phyloP scores from a whole-genome alignment of 2,797 vertebrate species.

The Oreochromis mossambicus region DNA sequence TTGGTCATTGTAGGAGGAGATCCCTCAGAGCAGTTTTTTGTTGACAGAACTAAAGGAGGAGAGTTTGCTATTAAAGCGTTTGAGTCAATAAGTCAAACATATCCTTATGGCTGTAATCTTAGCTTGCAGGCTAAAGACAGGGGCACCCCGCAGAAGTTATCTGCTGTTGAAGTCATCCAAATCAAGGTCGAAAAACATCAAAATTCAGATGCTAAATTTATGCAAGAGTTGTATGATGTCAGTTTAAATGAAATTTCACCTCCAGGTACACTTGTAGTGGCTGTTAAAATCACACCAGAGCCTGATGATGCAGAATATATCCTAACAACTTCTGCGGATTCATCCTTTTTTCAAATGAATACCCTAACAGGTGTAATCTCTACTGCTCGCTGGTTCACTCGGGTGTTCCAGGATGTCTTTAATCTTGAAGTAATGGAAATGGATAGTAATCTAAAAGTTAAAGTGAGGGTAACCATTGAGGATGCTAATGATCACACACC shows the following conservation, averaged over 20 bases:
- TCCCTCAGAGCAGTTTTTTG: constrained; percentile 80
- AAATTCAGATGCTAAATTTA: constrained; percentile 78
- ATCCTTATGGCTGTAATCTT: constrained; percentile 86
- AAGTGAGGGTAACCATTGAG: constrained; percentile 80
- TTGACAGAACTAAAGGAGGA: constrained; percentile 80
- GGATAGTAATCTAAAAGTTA: constrained; percentile 79
- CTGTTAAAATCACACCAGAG: constrained; percentile 84
- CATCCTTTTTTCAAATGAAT: constrained; percentile 86
- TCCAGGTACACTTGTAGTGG: constrained; percentile 83
- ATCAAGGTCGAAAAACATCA: constrained; percentile 76
- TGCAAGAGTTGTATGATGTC: constrained; percentile 83
- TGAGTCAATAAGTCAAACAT: constrained; percentile 80
- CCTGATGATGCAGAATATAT: constrained; percentile 85
- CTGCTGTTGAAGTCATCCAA: constrained; percentile 78
- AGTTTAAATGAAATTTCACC: constrained; percentile 91
- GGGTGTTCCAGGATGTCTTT: constrained; percentile 79
- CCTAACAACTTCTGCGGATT: constrained; percentile 80
- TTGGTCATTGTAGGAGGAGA: constrained; percentile 88
- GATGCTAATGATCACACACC: constrained; percentile 94
- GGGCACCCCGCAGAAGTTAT: constrained; percentile 88
- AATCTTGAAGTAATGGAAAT: constrained; percentile 82
- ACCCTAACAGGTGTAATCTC: constrained; percentile 87
- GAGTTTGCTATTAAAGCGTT: constrained; percentile 86
- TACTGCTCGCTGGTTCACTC: constrained; percentile 82
- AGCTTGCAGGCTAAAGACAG: constrained; percentile 92